Percentiles rank a stretch among this genome's conserved stretches.
Conservation (phyloP, 1,140 invertebrate species). For the Batillaria attramentaria region DNA sequence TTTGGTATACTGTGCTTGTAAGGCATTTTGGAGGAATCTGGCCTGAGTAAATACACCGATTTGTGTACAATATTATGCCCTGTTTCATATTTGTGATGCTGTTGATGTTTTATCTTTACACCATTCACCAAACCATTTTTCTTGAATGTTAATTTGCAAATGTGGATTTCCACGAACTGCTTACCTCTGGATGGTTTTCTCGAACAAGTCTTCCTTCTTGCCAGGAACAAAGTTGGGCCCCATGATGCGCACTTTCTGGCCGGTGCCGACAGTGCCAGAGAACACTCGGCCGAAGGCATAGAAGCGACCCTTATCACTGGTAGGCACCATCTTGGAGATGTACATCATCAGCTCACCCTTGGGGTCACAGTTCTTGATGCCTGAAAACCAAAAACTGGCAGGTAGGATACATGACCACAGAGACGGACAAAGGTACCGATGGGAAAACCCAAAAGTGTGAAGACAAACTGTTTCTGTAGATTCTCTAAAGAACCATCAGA, state of each 20-base stretch:
- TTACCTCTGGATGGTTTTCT: slow-evolving; percentile 95
- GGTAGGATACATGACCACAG: not conserved
- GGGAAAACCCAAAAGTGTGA: no score
- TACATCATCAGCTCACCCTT: slow-evolving; percentile 99
- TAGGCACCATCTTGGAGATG: slow-evolving; percentile 99
- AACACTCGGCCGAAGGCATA: slow-evolving; percentile 99
- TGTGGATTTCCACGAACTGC: not conserved
- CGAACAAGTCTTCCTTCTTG: slow-evolving; percentile 99
- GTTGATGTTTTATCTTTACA: no score
- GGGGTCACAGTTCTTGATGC: slow-evolving; percentile 90
- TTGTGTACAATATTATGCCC: no score
- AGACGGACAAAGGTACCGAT: not conserved
- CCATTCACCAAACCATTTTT: no score
- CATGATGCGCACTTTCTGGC: slow-evolving; percentile 85
- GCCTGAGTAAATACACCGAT: no score
- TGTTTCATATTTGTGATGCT: no score
- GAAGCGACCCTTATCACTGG: slow-evolving; percentile 99
- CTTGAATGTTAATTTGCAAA: no score
- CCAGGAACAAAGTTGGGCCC: slow-evolving; percentile 98
- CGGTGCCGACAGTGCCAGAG: slow-evolving; percentile 94
- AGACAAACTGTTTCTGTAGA: no score
- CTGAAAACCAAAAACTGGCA: slow-evolving; percentile 50
- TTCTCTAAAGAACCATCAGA: no score
- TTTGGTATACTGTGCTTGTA: no score
- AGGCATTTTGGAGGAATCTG: no score